These are phyloP conservation scores for Odontocerum albicorne DNA, from an alignment of 2,888 invertebrate genomes.

Conservation along the genomic window DNA sequence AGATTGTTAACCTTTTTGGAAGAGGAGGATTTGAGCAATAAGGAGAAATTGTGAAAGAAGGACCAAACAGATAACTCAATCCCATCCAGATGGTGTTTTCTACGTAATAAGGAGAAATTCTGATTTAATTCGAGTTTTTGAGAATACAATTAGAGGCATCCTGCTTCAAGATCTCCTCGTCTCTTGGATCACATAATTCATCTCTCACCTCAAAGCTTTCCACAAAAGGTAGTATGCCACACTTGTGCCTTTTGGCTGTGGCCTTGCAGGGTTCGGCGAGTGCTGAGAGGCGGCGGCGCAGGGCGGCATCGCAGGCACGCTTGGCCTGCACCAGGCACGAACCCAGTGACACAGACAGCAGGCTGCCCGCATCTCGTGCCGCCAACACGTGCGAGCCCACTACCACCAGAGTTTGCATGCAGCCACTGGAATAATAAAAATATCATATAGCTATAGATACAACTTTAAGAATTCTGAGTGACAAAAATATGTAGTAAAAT, in stretches of 20 bases:
- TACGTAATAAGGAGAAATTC: too few species aligned
- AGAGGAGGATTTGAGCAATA: too few species aligned
- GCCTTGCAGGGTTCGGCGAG: constrained; percentile 65
- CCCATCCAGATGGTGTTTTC: too few species aligned
- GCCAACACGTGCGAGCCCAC: constrained; percentile 92
- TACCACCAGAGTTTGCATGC: constrained; percentile 90
- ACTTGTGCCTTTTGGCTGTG: constrained; percentile 66
- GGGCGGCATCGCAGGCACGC: constrained; percentile 87
- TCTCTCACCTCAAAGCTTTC: constrained; percentile 74
- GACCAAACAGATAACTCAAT: too few species aligned
- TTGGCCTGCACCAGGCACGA: constrained; percentile 86
- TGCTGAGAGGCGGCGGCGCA: constrained; percentile 79
- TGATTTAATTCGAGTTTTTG: too few species aligned
- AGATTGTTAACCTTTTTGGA: too few species aligned
- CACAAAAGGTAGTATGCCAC: constrained; percentile 88
- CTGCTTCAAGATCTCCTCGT: too few species aligned
- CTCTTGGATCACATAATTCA: too few species aligned
- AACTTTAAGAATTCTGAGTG: background rate
- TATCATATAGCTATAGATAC: too few species aligned
- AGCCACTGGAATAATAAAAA: constrained; percentile 66
- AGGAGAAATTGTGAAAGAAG: too few species aligned
- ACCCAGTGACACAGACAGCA: constrained; percentile 85
- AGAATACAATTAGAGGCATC: too few species aligned
- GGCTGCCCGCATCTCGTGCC: constrained; percentile 73
- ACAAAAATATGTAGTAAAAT: too few species aligned